Conservation (phyloP, 2,888 invertebrate species). For the Cerceris ruficornis region DNA sequence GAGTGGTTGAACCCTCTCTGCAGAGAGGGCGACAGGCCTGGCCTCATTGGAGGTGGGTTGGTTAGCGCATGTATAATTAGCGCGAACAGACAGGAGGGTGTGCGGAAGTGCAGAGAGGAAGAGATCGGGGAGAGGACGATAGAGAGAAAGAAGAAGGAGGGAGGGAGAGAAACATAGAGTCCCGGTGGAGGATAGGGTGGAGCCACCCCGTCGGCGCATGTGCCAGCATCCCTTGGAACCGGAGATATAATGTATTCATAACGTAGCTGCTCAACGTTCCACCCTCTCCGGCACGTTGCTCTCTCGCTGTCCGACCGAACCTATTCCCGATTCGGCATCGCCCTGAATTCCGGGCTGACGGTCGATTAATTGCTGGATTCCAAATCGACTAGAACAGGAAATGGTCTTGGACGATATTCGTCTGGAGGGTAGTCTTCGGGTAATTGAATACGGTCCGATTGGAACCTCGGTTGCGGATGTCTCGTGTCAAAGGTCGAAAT, state of each 20-base stretch:
- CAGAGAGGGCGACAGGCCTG: conserved; percentile 63
- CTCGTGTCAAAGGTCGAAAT: conserved; percentile 28
- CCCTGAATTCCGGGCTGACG: conserved; percentile 52
- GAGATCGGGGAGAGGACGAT: conserved; percentile 29
- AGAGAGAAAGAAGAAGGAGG: conserved; percentile 23
- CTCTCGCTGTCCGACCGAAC: conserved; percentile 46
- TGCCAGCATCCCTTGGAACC: conserved; percentile 77
- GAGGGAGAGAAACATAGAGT: conserved; percentile 52
- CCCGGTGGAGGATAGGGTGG: conserved; percentile 74
- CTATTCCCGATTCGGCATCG: conserved; percentile 59
- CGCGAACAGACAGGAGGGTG: conserved; percentile 59
- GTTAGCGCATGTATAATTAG: conserved; percentile 81
- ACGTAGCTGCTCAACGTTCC: conserved; percentile 69
- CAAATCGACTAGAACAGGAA: conserved; percentile 37
- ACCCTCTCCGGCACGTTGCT: conserved; percentile 52
- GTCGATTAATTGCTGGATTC: conserved; percentile 60
- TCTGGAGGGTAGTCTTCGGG: conserved; percentile 33
- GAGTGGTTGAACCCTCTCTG: conserved; percentile 65
- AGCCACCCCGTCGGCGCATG: conserved; percentile 78
- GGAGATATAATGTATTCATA: conserved; percentile 80
- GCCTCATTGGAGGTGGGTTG: conserved; percentile 70
- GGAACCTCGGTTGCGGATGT: conserved; percentile 37
- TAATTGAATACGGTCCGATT: conserved; percentile 37
- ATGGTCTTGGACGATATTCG: conserved; percentile 42
- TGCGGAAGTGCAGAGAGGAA: conserved; percentile 9